Base-by-base conservation (phyloP, 2,113 vertebrate species). In the Aspiorhynchus laticeps region DNA sequence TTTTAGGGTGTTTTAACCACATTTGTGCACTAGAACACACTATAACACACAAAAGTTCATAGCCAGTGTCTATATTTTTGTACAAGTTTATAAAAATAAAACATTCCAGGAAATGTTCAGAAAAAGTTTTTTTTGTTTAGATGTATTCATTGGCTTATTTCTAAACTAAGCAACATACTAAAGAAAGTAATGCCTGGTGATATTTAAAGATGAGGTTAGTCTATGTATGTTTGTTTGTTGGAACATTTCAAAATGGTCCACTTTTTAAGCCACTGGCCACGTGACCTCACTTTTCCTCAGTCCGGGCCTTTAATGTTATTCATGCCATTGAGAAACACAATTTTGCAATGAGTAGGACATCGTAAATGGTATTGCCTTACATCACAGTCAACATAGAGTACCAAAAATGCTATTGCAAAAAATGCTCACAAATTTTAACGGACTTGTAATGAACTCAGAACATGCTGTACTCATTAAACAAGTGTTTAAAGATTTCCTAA, bases 191-290 rank as follows among this genome's bases (percentile, higher is more conserved):
- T 76, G 41, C 0, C 41, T 17, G 41, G 11, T 65, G 36, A 67
- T 82, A 65, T 82, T 65, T 82, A 67, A 82, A 46, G 80, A 5
- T 31, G 59, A 82, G 56, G 59, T 65, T 9, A 26, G 78, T 41
- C 11, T 26, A 43, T 65, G 59, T 21, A n/a, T 26, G 41, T 75
- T 46, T 81, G 56, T 65, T 38, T 46, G 69, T 36, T 75, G 56
- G 36, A 82, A 82, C n/a, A 28, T 81, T 65, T 46, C 5, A 26
- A 19, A 28, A 82, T 67, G 59, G 15, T 31, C n/a, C 31, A 1
- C 59, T 46, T 41, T 26, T 67, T 46, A 31, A 65, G 36, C 15
- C n/a, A 11, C n/a, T 28, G 38, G 15, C 4, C 38, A 65, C 21
- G 21, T 59, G 77, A 80, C 48, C 76, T 78, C 7, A 53, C 48